phyloP scores from a whole-genome alignment of 1,140 invertebrate species.

The Panagrolaimus sp. region DNA sequence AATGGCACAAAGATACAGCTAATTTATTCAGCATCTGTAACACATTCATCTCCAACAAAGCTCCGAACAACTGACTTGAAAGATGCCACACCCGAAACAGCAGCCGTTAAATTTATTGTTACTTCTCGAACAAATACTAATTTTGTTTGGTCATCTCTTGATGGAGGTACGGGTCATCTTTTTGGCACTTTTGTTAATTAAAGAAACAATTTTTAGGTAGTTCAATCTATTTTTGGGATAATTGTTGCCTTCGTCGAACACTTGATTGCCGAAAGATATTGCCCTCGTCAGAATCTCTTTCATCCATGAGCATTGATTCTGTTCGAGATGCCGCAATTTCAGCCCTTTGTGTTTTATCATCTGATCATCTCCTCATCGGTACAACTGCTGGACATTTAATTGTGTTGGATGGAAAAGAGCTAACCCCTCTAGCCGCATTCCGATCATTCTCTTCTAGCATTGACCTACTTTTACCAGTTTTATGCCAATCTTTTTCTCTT shows the following conservation, averaged over 20 bases:
- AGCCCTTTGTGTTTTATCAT: neutral
- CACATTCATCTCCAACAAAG: constrained; percentile 25
- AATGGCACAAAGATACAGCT: constrained; percentile 19
- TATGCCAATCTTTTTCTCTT: neutral
- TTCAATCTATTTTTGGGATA: constrained; percentile 30
- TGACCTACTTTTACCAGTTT: neutral
- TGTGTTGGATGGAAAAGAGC: constrained; percentile 25
- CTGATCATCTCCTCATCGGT: constrained; percentile 37
- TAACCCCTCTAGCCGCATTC: constrained; percentile 4
- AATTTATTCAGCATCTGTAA: constrained; percentile 32
- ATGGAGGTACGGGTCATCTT: constrained; percentile 17
- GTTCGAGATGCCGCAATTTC: neutral
- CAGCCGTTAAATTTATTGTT: no score
- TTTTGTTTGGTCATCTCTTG: constrained; percentile 21
- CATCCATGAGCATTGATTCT: constrained; percentile 26
- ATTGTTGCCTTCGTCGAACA: constrained; percentile 24
- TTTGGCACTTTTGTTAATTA: no score
- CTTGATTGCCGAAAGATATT: constrained; percentile 35
- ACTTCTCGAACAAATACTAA: no score
- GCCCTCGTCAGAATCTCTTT: constrained; percentile 31
- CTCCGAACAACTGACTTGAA: neutral
- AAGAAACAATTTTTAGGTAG: neutral
- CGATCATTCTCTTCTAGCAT: neutral
- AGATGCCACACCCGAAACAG: no score
- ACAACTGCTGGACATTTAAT: constrained; percentile 33